A percentile compares a stretch with the other conserved stretches of the same genome.
These are phyloP conservation scores for Dallia pectoralis DNA, from an alignment of 2,797 vertebrate genomes.

Conservation along the genomic window DNA sequence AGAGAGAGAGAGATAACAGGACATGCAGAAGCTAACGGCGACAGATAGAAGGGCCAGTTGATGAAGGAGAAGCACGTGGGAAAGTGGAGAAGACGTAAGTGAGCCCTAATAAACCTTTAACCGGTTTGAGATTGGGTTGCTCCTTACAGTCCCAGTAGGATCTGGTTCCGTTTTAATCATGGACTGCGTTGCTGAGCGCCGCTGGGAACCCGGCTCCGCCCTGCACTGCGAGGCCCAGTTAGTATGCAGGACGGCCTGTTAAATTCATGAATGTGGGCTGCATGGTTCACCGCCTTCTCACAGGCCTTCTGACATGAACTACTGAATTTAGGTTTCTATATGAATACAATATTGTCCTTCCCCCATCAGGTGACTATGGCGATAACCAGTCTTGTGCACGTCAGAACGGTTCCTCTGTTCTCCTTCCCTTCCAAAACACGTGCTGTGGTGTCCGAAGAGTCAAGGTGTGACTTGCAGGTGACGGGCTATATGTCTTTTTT, in stretches of 20 bases:
- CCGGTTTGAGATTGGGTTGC: background rate
- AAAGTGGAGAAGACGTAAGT: background rate
- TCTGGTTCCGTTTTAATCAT: slow-evolving; percentile 14
- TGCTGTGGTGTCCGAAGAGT: too few species aligned
- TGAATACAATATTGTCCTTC: slow-evolving; percentile 15
- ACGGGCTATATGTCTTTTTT: too few species aligned
- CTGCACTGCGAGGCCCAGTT: slow-evolving; percentile 20
- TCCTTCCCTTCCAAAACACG: background rate
- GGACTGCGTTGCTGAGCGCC: background rate
- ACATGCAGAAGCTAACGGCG: background rate
- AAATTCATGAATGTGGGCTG: slow-evolving; percentile 26
- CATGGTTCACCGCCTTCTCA: slow-evolving; percentile 14
- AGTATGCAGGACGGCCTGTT: slow-evolving; percentile 28
- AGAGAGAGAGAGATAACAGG: background rate
- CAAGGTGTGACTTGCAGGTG: too few species aligned
- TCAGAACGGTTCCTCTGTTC: background rate
- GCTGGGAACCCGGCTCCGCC: background rate
- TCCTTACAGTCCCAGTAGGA: background rate
- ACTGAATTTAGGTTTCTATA: slow-evolving; percentile 21
- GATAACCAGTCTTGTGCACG: background rate
- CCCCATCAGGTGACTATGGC: background rate
- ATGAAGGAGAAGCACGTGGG: background rate
- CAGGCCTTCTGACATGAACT: slow-evolving; percentile 12
- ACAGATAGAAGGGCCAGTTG: background rate
- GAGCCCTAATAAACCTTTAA: slow-evolving; percentile 16